Base-by-base conservation (phyloP, 2,888 invertebrate species). In the Drosophila neonasuta region DNA sequence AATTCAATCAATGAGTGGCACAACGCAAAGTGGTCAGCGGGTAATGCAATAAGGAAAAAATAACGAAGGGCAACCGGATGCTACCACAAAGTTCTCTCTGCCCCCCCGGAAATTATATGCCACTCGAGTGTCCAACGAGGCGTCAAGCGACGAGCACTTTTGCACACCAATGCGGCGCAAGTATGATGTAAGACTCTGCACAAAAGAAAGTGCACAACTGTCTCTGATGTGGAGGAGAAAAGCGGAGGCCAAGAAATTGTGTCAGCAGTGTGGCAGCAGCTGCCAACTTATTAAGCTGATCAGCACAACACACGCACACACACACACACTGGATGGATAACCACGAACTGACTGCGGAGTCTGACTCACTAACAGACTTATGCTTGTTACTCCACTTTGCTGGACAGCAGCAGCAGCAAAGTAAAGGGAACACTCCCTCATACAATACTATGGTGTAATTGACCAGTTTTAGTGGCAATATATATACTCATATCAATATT, bases 41-140 rank as follows among this genome's bases (percentile, higher is more conserved):
- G 55, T 78, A 73, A 75, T 75, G 72, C 65, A 80, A 79, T 80
- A 42, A 66, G 45, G 30, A 20, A 49, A 49, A 50, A 24, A 51
- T 32, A 57, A 49, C 44, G 34, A 41, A 52, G 39, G 60, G 13
- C 59, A 34, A 49, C 17, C 42, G 10, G 45, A 32, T 11, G 29
- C n/a, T n/a, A 46, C 24, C 32, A 17, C 24, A 57, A 57, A 57
- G 4, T 24, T 51, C 39, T 41, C 36, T 39, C n/a, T 48, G 48
- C 61, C 60, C 50, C 50, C 39, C 69, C 65, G 73, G 67, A 77
- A 70, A 81, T 79, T 58, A 85, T 85, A 80, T 74, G 80, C 60
- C 80, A 78, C 70, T 80, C 68, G 71, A 77, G 77, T 74, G 71
- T 61, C 65, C 83, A 82, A 80, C 79, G 66, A 82, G 83, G 68